A percentile compares a stretch with the other conserved stretches of the same genome.
Conservation (phyloP, 2,113 vertebrate genomes). For the Gobiocypris rarus region DNA sequence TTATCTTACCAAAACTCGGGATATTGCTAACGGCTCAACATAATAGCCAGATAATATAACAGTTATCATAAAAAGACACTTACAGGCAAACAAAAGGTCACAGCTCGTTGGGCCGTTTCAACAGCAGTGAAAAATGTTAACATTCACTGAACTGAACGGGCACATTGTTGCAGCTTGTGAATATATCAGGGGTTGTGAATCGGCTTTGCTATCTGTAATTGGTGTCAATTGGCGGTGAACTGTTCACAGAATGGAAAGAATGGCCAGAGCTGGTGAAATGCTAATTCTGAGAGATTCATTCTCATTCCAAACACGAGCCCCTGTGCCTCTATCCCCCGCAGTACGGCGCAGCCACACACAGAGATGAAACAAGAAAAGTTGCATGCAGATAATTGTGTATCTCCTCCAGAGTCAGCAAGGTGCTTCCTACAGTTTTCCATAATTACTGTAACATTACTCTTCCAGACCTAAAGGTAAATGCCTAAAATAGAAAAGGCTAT, state of each 20-base stretch:
- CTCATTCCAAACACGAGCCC: slow-evolving; percentile 47
- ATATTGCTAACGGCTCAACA: not conserved
- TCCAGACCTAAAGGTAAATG: slow-evolving; percentile 32
- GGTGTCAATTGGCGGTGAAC: slow-evolving; percentile 41
- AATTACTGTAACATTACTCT: slow-evolving; percentile 45
- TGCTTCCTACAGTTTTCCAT: slow-evolving; percentile 48
- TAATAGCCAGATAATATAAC: not conserved
- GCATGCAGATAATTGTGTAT: slow-evolving; percentile 40
- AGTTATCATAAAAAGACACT: not conserved
- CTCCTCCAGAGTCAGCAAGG: slow-evolving; percentile 32
- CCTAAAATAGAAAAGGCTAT: slow-evolving; percentile 25
- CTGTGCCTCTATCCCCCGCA: slow-evolving; percentile 42
- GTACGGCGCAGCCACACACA: slow-evolving; percentile 35
- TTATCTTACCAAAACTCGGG: not conserved
- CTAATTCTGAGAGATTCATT: slow-evolving; percentile 55
- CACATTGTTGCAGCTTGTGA: slow-evolving; percentile 5
- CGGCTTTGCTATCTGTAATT: slow-evolving; percentile 40
- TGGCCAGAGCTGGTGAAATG: slow-evolving; percentile 41
- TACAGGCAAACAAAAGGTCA: slow-evolving; percentile 17
- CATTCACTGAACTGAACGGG: not conserved
- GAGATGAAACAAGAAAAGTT: slow-evolving; percentile 41
- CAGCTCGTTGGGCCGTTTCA: slow-evolving; percentile 12
- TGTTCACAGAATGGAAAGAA: slow-evolving; percentile 37
- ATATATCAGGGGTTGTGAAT: slow-evolving; percentile 37
- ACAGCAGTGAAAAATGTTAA: slow-evolving; percentile 25